phyloP scores from a whole-genome alignment of 2,888 invertebrate genomes.

The Apodemia duryi region DNA sequence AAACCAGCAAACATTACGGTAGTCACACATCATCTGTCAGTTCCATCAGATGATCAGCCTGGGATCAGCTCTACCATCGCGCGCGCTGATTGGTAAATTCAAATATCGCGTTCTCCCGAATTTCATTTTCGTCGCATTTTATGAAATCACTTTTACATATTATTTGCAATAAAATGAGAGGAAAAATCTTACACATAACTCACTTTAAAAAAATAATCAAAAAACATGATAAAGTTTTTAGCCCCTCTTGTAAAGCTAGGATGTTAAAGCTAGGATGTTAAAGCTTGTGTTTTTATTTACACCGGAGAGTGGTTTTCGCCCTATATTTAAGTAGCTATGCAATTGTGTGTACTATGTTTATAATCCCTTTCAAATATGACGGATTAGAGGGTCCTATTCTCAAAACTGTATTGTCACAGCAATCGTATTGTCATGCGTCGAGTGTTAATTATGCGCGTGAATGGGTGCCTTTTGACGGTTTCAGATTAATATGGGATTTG shows the following conservation, averaged over 20 bases:
- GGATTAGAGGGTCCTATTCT: conserved; percentile 49
- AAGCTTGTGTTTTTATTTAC: background rate
- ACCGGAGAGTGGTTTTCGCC: background rate
- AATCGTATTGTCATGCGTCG: conserved; percentile 50
- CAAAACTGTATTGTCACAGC: conserved; percentile 49
- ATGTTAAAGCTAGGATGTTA: background rate
- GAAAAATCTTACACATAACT: no score
- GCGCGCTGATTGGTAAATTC: no score
- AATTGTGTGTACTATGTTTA: conserved; percentile 10
- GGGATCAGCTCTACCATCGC: no score
- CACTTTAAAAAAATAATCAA: no score
- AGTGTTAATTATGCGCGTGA: conserved; percentile 60
- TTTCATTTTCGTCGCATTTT: no score
- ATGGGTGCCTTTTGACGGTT: conserved; percentile 50
- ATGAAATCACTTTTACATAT: no score
- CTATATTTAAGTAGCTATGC: background rate
- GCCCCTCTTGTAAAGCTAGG: background rate
- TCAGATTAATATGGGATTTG: conserved; percentile 7
- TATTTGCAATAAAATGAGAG: no score
- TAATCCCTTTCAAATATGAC: conserved; percentile 35
- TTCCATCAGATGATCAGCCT: no score
- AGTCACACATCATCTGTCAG: no score
- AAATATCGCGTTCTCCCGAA: no score
- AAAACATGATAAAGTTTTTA: background rate
- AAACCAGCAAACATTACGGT: no score